Conservation (phyloP, 2,113 vertebrate species). For the Chloropsis hardwickii region DNA sequence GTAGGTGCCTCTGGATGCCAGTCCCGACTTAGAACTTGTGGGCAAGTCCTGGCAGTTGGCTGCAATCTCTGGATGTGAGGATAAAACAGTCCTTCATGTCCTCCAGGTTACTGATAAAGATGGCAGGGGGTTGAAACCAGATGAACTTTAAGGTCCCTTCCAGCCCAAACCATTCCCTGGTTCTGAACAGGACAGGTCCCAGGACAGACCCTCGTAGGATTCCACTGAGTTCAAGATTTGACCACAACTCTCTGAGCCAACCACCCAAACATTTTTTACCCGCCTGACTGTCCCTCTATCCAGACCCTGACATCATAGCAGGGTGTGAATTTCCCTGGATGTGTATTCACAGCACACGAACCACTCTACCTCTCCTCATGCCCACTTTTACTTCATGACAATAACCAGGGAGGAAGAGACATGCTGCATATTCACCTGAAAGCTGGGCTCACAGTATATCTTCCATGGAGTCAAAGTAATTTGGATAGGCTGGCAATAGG, state of each 20-base stretch:
- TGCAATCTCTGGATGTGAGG: background rate
- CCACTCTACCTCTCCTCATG: background rate
- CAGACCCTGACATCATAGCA: background rate
- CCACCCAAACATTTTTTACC: background rate
- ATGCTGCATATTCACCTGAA: background rate
- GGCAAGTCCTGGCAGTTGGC: background rate
- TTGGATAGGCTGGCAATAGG: background rate
- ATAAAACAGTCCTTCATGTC: background rate
- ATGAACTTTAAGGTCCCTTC: background rate
- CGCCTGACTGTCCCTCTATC: background rate
- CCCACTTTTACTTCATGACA: background rate
- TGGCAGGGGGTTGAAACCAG: background rate
- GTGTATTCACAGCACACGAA: accelerated
- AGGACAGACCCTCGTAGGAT: accelerated
- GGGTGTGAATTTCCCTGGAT: background rate
- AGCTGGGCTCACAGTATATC: background rate
- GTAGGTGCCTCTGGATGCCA: background rate
- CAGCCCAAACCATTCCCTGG: background rate
- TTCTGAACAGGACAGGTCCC: background rate
- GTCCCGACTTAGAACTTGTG: background rate
- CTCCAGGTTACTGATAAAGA: background rate
- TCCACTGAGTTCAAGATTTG: background rate
- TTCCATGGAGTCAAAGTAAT: background rate
- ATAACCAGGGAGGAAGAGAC: background rate
- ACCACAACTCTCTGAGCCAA: background rate